A percentile compares a stretch with the other conserved stretches of the same genome.
Evolutionary conservation across 2,888 invertebrate genomes (phyloP).

Genomic region (Pseudanteris insignis): DNA sequence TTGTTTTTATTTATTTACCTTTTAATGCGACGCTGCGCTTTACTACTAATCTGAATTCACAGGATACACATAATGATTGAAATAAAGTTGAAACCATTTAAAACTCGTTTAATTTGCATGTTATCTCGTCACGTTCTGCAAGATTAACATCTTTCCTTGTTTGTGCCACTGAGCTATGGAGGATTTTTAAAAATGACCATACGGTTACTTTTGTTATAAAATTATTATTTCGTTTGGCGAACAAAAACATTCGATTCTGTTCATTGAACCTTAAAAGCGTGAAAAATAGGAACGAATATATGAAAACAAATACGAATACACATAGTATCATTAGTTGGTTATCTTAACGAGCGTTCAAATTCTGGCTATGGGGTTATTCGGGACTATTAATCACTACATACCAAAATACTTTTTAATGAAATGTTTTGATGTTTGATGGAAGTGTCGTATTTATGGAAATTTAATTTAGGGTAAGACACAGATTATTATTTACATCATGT

Average conservation of each 20-base stretch:
- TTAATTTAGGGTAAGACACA: too few species aligned
- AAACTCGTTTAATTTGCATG: slow-evolving; percentile 12
- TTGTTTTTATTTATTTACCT: too few species aligned
- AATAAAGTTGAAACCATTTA: slow-evolving; percentile 6
- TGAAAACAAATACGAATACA: background rate
- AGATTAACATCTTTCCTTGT: slow-evolving; percentile 27
- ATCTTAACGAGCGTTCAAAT: slow-evolving; percentile 9
- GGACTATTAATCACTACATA: slow-evolving; percentile 23
- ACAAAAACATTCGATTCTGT: too few species aligned
- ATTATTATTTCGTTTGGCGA: too few species aligned
- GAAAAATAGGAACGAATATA: background rate
- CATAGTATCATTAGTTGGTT: slow-evolving; percentile 11
- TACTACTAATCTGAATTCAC: too few species aligned
- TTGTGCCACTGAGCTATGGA: too few species aligned
- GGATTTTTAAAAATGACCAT: too few species aligned
- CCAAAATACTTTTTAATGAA: slow-evolving; percentile 16
- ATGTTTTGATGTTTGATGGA: slow-evolving; percentile 14
- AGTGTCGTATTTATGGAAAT: slow-evolving; percentile 4
- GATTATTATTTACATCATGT: too few species aligned
- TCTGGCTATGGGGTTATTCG: slow-evolving; percentile 4
- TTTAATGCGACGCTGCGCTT: too few species aligned
- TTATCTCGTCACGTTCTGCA: slow-evolving; percentile 20
- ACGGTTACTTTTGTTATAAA: too few species aligned
- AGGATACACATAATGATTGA: too few species aligned
- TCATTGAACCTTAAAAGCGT: too few species aligned